A percentile compares a stretch with the other conserved stretches of the same genome.
phyloP scores from a whole-genome alignment of 2,113 vertebrate genomes.

The Galeopterus variegatus region DNA sequence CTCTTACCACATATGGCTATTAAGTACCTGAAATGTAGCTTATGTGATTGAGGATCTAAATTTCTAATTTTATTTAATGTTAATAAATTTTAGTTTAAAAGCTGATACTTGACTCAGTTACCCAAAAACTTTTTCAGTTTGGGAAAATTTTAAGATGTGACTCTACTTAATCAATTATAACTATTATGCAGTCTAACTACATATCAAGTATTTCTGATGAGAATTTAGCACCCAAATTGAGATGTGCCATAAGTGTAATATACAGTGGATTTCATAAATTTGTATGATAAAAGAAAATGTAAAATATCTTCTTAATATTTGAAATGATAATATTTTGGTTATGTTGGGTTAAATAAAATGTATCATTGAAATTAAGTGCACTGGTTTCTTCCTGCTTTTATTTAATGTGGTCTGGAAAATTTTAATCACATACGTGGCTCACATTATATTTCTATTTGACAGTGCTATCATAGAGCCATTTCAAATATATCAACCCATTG shows the following conservation, averaged over 20 bases:
- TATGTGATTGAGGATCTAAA: background rate
- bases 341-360: slow-evolving; percentile 47
- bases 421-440: background rate
- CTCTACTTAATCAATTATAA: background rate
- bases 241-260: background rate
- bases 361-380: slow-evolving; percentile 49
- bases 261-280: background rate
- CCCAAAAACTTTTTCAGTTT: background rate
- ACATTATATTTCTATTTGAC: background rate
- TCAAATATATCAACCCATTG: slow-evolving; percentile 26
- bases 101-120: background rate
- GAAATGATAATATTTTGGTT: slow-evolving; percentile 29
- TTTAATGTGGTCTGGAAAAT: slow-evolving; percentile 25
- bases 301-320: background rate
- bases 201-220: background rate
- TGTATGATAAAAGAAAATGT: background rate
- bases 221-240: slow-evolving; percentile 39
- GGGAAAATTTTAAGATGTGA: background rate
- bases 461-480: background rate
- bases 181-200: background rate
- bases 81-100: slow-evolving; percentile 37
- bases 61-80: slow-evolving; percentile 12
- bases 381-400: background rate
- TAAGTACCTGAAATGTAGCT: background rate
- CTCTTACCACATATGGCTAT: no score